These are phyloP conservation scores for Melanotus villosus DNA, from an alignment of 2,888 invertebrate species.

Conservation along the genomic window DNA sequence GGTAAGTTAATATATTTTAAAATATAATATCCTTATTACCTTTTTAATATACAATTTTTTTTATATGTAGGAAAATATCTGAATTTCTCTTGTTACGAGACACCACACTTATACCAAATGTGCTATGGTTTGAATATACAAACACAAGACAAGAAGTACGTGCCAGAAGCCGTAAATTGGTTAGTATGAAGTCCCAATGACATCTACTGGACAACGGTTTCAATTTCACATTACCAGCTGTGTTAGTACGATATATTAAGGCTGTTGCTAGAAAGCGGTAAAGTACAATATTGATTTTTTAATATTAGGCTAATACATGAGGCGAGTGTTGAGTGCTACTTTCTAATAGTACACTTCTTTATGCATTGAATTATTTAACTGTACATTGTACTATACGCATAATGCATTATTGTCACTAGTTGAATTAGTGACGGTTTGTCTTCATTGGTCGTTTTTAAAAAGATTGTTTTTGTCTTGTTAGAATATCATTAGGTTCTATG, in stretches of 20 bases:
- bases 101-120: conserved; percentile 92
- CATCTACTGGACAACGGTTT: conserved; percentile 72
- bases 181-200: conserved; percentile 88
- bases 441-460: not conserved
- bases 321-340: not conserved
- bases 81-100: conserved; percentile 90
- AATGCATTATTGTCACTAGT: not conserved
- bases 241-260: conserved; percentile 55
- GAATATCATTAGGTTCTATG: too few species aligned
- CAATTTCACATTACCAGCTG: conserved; percentile 59
- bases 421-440: not conserved
- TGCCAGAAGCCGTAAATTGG: conserved; percentile 83
- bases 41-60: too few species aligned
- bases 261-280: conserved; percentile 46
- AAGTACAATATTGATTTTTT: conserved; percentile 27
- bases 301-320: not conserved
- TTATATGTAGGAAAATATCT: conserved; percentile 88
- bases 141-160: conserved; percentile 87
- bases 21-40: not conserved
- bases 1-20: conserved; percentile 74
- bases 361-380: too few species aligned
- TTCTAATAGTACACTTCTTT: too few species aligned
- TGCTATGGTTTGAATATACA: conserved; percentile 94
- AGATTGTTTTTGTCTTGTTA: too few species aligned
- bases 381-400: too few species aligned